Base-by-base conservation (phyloP, 2,797 vertebrate species). In the Pipistrellus nathusii region DNA sequence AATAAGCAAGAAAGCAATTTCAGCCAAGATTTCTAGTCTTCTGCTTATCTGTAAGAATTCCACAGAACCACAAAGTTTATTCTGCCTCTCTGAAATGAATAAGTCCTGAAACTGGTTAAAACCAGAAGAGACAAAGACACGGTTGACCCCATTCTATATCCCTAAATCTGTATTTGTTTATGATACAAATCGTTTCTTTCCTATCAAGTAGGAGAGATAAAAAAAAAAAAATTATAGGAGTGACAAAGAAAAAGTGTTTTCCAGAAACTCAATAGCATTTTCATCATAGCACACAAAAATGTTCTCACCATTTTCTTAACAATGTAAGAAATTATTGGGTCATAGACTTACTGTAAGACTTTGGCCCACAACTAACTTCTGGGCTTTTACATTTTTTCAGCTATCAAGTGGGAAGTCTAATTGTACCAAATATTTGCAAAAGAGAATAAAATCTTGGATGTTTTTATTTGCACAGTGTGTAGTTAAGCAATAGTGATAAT, bases 1-100 rank as follows among this genome's bases (percentile, higher is more conserved):
- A 98, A 96, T 84, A 97, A 98, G 90, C 95, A 97, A 93, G 62
- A 69, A 94, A 96, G 66, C 75, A 94, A 89, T 93, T 91, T 83
- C 96, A 96, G 94, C 72, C 59, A 85, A 93, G 41, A 93, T 53
- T 71, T 81, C 51, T 48, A 83, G 78, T 72, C 73, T 94, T 78
- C 78, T 78, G 88, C 85, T 98, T 97, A 96, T 95, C 84, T 90
- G 55, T 89, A 93, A 90, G 15, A 84, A 88, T 97, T 94, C 87
- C 89, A 93, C 91, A 86, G 91, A 80, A 68, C n/a, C 77, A n/a
- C 35, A 66, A 68, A 32, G n/a, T 48, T 66, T 91, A 46, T 82
- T 85, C 68, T 15, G 94, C 62, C 78, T 96, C 92, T 91, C 85
- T 84, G 59, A 85, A 35, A 55, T 85, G 90, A 96, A 96, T 92